A percentile compares a stretch with the other conserved stretches of the same genome.
These are phyloP conservation scores for Cephus sareptanus DNA, from an alignment of 2,888 invertebrate genomes.

Conservation along the genomic window DNA sequence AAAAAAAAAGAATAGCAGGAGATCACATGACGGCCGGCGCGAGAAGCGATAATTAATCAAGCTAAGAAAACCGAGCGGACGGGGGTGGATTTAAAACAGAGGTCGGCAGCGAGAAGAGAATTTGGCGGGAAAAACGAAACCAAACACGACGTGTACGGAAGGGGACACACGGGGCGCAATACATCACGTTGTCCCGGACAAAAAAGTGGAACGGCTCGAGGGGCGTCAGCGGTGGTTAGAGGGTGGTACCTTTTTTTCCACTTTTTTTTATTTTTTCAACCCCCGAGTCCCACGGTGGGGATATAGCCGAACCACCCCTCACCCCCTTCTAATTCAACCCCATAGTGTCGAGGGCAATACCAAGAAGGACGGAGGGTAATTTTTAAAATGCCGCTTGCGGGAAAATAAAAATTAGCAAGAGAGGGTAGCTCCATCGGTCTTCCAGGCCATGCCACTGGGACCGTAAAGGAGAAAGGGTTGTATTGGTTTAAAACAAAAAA, in stretches of 20 bases:
- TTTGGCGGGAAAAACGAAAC: conserved; percentile 63
- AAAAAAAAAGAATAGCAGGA: conserved; percentile 9
- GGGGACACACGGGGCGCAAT: conserved; percentile 52
- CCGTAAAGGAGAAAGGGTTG: not conserved
- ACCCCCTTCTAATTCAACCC: not conserved
- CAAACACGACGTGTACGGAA: conserved; percentile 48
- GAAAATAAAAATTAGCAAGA: conserved; percentile 58
- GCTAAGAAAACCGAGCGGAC: conserved; percentile 53
- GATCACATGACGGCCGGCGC: conserved; percentile 15
- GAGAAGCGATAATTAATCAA: conserved; percentile 56
- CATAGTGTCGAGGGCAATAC: conserved; percentile 11
- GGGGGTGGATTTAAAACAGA: conserved; percentile 43
- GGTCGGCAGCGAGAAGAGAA: conserved; percentile 39
- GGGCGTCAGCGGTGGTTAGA: conserved; percentile 10
- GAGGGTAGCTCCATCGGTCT: conserved; percentile 36
- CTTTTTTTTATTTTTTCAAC: conserved; percentile 7
- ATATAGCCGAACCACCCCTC: not conserved
- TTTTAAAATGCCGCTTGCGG: conserved; percentile 61
- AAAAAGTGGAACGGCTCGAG: conserved; percentile 24
- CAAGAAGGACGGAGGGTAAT: conserved; percentile 47
- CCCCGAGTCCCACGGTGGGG: conserved; percentile 7
- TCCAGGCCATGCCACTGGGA: conserved; percentile 11
- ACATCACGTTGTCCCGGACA: conserved; percentile 56
- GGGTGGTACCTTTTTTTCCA: conserved; percentile 14
- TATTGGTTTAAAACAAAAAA: not conserved